These are phyloP conservation scores for Thalpophila matura DNA, from an alignment of 2,888 invertebrate genomes.

Conservation along the genomic window DNA sequence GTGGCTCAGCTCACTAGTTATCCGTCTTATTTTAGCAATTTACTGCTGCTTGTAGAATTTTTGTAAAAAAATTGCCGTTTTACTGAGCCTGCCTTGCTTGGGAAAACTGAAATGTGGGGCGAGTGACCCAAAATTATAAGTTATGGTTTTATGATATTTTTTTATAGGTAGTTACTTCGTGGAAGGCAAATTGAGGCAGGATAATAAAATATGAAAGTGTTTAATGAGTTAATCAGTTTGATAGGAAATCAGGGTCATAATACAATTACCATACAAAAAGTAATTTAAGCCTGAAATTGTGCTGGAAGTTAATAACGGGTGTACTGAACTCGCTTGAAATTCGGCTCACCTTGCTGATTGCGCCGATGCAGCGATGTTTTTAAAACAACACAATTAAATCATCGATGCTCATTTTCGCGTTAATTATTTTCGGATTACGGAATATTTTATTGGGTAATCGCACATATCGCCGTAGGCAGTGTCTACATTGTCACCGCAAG, in stretches of 20 bases:
- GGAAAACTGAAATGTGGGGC: conserved; percentile 5
- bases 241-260: conserved; percentile 18
- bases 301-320: conserved; percentile 52
- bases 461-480: conserved; percentile 30
- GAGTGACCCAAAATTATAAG: conserved; percentile 14
- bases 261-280: conserved; percentile 41
- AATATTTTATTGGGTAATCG: conserved; percentile 70
- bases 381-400: conserved; percentile 64
- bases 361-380: conserved; percentile 15
- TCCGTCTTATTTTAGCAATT: conserved; percentile 63
- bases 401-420: conserved; percentile 69
- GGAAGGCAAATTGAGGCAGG: conserved; percentile 10
- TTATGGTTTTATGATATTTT: conserved; percentile 1
- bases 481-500: conserved; percentile 64
- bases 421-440: conserved; percentile 72
- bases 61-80: conserved; percentile 39
- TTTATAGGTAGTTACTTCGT: conserved; percentile 18
- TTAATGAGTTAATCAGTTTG: conserved; percentile 12
- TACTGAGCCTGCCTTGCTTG: conserved; percentile 6
- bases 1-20: conserved; percentile 53
- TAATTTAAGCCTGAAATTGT: conserved; percentile 43
- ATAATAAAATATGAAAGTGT: conserved; percentile 15
- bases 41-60: conserved; percentile 48
- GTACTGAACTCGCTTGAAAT: conserved; percentile 28
- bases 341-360: conserved; percentile 11